phyloP scores from a whole-genome alignment of 2,113 vertebrate species.

The Neodontobutis hainanensis region DNA sequence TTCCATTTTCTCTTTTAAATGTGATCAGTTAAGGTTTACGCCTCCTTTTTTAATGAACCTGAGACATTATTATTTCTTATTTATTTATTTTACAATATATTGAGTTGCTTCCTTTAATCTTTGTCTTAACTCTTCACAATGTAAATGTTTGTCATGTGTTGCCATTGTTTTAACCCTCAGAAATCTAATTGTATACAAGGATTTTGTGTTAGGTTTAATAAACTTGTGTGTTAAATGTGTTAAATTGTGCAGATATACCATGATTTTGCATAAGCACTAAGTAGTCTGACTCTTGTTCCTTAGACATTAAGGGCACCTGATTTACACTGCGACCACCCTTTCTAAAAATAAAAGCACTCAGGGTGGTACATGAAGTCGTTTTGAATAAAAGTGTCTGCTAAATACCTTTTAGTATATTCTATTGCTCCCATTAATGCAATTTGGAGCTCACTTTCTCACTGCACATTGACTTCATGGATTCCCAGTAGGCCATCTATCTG shows the following conservation, averaged over 20 bases:
- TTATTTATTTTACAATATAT: no score
- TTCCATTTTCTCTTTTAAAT: no score
- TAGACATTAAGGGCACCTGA: slow-evolving; percentile 1
- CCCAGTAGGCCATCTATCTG: slow-evolving; percentile 69
- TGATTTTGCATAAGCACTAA: slow-evolving; percentile 4
- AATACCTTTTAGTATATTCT: slow-evolving; percentile 76
- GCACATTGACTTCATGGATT: slow-evolving; percentile 66
- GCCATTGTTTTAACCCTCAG: no score
- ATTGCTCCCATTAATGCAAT: slow-evolving; percentile 69
- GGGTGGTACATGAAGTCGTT: slow-evolving; percentile 59
- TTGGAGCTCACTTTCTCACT: slow-evolving; percentile 55
- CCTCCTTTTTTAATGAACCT: no score
- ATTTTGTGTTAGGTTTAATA: no score
- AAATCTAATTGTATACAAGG: no score
- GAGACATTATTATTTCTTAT: no score
- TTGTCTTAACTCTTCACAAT: no score
- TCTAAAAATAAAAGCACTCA: slow-evolving; percentile 78
- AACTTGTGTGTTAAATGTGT: neutral
- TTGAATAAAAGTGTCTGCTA: slow-evolving; percentile 72
- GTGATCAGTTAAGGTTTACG: no score
- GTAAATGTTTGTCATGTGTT: no score
- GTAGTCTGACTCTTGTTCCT: slow-evolving; percentile 25
- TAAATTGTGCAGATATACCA: neutral
- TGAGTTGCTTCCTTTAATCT: no score
- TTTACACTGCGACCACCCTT: slow-evolving; percentile 34